phyloP scores from a whole-genome alignment of 2,113 vertebrate genomes.

The Lynx canadensis region DNA sequence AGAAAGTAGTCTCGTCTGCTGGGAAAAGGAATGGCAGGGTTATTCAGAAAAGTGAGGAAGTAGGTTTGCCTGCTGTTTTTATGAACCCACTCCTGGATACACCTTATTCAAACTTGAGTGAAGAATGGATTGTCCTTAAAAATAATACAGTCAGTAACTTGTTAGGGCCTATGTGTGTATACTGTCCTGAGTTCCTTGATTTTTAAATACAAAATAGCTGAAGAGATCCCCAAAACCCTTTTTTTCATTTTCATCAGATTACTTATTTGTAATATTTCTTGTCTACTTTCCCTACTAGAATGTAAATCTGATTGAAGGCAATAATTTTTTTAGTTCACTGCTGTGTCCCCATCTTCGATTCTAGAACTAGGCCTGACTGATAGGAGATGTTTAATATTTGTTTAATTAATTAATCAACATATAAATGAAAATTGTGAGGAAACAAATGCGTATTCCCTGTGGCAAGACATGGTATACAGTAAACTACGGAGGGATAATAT shows the following conservation, averaged over 20 bases:
- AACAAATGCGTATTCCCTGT: background rate
- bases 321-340: background rate
- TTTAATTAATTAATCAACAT: background rate
- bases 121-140: background rate
- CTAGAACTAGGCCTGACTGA: background rate
- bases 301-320: background rate
- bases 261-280: background rate
- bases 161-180: background rate
- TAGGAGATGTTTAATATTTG: background rate
- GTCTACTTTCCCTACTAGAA: background rate
- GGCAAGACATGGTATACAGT: background rate
- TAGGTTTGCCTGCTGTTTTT: background rate
- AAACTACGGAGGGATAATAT: background rate
- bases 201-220: conserved; percentile 16
- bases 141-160: background rate
- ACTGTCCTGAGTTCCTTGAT: background rate
- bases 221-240: background rate
- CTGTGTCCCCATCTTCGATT: background rate
- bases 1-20: background rate
- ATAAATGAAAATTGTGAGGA: background rate
- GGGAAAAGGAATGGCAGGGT: background rate
- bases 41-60: background rate
- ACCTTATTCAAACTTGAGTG: background rate
- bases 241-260: background rate
- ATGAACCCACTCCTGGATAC: background rate